phyloP scores from a whole-genome alignment of 2,888 invertebrate species.

The Plebejus melissa region DNA sequence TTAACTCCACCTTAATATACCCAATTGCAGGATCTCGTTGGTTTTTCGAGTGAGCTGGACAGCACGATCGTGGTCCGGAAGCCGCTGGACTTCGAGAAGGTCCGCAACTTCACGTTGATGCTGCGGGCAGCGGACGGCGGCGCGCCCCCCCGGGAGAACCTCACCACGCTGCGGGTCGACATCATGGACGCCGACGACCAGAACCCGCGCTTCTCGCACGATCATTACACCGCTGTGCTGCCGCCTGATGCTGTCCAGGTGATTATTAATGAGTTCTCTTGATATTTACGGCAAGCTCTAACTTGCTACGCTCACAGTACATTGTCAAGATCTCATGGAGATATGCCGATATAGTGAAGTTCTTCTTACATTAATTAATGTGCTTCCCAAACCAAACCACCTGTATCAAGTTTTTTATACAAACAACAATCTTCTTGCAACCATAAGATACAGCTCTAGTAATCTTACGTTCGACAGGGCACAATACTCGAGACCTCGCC shows the following conservation, averaged over 20 bases:
- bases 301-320: not conserved
- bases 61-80: constrained; percentile 89
- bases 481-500: constrained; percentile 83
- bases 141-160: constrained; percentile 86
- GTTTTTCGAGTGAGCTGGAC: constrained; percentile 91
- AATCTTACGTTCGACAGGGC: constrained; percentile 59
- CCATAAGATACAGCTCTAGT: too few species aligned
- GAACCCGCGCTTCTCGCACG: constrained; percentile 89
- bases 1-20: not conserved
- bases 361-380: too few species aligned
- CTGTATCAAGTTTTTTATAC: too few species aligned
- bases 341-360: too few species aligned
- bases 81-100: constrained; percentile 89
- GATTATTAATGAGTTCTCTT: constrained; percentile 27
- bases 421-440: too few species aligned
- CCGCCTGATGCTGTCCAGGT: constrained; percentile 80
- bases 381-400: too few species aligned
- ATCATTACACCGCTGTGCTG: constrained; percentile 85
- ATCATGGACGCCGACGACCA: constrained; percentile 95
- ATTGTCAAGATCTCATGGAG: too few species aligned
- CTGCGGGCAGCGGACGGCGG: constrained; percentile 90
- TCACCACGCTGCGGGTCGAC: constrained; percentile 85
- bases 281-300: too few species aligned
- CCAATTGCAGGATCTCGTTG: constrained; percentile 83
- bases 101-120: constrained; percentile 87